Conservation (phyloP, 2,888 invertebrate genomes). For the Tribolium freemani region DNA sequence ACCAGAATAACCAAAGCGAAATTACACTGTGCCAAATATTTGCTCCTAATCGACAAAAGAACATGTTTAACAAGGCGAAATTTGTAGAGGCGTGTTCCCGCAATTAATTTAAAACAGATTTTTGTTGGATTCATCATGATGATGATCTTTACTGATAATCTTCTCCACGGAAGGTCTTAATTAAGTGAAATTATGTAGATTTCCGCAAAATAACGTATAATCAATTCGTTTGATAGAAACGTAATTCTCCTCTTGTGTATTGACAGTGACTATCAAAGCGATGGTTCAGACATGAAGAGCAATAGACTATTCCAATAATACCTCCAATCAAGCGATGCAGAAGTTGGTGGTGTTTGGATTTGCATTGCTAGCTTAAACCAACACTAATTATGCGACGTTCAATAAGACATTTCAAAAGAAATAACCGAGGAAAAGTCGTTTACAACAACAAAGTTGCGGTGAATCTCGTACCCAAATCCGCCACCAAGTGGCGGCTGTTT, state of each 20-base stretch:
- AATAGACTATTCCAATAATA: conserved; percentile 32
- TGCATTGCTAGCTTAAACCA: conserved; percentile 14
- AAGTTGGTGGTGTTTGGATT: conserved; percentile 19
- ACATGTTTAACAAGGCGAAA: conserved; percentile 8
- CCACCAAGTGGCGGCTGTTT: conserved; percentile 31
- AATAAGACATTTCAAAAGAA: conserved; percentile 1
- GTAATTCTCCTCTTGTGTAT: conserved; percentile 15
- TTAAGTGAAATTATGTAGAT: neutral
- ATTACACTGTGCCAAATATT: conserved; percentile 18
- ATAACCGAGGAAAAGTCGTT: conserved; percentile 2
- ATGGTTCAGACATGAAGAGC: conserved; percentile 25
- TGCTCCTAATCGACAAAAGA: conserved; percentile 15
- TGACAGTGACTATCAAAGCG: conserved; percentile 25
- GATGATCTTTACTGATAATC: too few relatives aligned
- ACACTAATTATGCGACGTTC: conserved; percentile 2
- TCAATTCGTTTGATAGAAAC: neutral
- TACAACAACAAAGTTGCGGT: conserved; percentile 5
- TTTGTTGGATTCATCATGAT: neutral
- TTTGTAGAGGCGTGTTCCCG: neutral
- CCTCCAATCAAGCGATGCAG: conserved; percentile 24
- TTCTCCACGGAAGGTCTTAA: neutral
- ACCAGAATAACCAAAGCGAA: conserved; percentile 7
- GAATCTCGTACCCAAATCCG: neutral
- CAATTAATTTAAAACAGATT: neutral
- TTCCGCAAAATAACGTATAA: neutral